phyloP scores from a whole-genome alignment of 2,888 invertebrate species.

The Leucoptera coffeella region DNA sequence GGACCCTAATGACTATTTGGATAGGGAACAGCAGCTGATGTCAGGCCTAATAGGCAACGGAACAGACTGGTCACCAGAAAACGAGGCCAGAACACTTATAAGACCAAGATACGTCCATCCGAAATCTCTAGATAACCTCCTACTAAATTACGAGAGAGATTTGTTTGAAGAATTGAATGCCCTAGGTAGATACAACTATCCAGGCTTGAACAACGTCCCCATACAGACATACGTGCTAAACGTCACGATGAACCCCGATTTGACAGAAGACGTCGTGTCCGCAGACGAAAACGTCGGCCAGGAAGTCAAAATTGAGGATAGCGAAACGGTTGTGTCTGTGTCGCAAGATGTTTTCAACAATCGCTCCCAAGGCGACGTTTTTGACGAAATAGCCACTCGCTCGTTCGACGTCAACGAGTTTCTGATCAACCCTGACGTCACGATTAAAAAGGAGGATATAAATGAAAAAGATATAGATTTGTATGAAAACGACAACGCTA shows the following conservation, averaged over 20 bases:
- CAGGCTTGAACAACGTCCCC: conserved; percentile 28
- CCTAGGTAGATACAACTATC: conserved; percentile 45
- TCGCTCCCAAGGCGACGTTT: conserved; percentile 27
- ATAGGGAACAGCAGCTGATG: conserved; percentile 47
- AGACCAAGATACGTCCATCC: conserved; percentile 62
- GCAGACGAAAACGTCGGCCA: conserved; percentile 42
- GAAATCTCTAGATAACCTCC: conserved; percentile 63
- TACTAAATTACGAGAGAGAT: conserved; percentile 66
- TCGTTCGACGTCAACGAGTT: conserved; percentile 44
- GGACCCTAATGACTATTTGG: conserved; percentile 64
- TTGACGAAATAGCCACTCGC: conserved; percentile 30
- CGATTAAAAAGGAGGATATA: conserved; percentile 30
- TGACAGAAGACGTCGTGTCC: conserved; percentile 25
- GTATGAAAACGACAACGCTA: conserved; percentile 36
- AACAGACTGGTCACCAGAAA: conserved; percentile 60
- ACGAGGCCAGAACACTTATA: conserved; percentile 48
- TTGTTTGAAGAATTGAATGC: conserved; percentile 69
- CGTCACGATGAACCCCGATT: conserved; percentile 35
- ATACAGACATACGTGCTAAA: conserved; percentile 45
- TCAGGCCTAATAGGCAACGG: conserved; percentile 59
- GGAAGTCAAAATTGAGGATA: conserved; percentile 37
- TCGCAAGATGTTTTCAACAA: conserved; percentile 30
- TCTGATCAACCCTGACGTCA: conserved; percentile 22
- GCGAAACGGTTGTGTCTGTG: conserved; percentile 33
- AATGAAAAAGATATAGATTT: conserved; percentile 25